Percentiles rank a stretch among this genome's conserved stretches.
phyloP scores from a whole-genome alignment of 1,140 invertebrate genomes.

The Heliconius congener region DNA sequence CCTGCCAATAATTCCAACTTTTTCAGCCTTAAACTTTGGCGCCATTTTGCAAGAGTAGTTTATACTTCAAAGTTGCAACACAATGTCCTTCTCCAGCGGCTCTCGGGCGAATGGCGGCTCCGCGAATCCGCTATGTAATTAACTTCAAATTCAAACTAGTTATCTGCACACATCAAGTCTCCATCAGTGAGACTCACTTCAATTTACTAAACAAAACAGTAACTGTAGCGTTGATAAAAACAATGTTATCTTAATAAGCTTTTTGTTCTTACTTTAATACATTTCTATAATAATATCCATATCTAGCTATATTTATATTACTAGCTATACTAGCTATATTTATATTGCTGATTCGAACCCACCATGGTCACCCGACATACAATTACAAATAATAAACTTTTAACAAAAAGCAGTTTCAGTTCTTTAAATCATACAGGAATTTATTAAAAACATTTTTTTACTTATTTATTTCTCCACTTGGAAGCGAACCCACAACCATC shows the following conservation, averaged over 20 bases:
- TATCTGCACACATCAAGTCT: conserved; percentile 43
- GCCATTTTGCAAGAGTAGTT: conserved; percentile 36
- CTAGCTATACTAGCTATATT: too few relatives aligned
- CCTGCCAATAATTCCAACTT: conserved; percentile 83
- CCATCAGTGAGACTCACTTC: conserved; percentile 16
- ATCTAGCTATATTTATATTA: too few relatives aligned
- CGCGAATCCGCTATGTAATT: conserved; percentile 38
- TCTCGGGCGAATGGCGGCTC: conserved; percentile 50
- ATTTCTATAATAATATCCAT: not conserved
- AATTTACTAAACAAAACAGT: conserved; percentile 21
- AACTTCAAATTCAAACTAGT: conserved; percentile 45
- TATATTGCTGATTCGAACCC: too few relatives aligned
- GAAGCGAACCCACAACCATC: not conserved
- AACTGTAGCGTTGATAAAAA: not conserved
- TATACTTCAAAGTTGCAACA: conserved; percentile 40
- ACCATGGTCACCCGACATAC: too few relatives aligned
- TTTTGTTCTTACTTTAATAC: not conserved
- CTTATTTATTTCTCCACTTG: not conserved
- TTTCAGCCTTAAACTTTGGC: conserved; percentile 75
- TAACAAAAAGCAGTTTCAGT: too few relatives aligned
- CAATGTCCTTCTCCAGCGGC: conserved; percentile 39
- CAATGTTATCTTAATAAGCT: not conserved
- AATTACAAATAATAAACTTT: too few relatives aligned
- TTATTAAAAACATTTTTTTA: too few relatives aligned
- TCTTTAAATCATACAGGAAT: too few relatives aligned